A percentile compares a stretch with the other conserved stretches of the same genome.
These are phyloP conservation scores for Threskiornis aethiopicus DNA, from an alignment of 2,797 vertebrate genomes.

Conservation along the genomic window DNA sequence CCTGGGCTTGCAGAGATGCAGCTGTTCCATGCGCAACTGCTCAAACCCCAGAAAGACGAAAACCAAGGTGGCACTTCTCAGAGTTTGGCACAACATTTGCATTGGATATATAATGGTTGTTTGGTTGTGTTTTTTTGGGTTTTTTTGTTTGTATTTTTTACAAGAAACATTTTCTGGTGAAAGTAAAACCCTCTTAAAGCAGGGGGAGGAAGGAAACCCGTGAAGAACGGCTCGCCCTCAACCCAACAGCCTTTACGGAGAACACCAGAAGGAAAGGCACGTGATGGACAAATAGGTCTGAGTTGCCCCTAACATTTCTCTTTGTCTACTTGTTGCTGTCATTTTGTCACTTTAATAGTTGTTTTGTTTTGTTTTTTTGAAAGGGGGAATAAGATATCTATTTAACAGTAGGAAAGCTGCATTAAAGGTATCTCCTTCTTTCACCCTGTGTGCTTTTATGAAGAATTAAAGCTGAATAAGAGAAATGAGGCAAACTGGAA, in stretches of 20 bases:
- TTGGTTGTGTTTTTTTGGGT: not conserved
- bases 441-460: constrained; percentile 53
- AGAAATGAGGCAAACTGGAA: not conserved
- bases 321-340: constrained; percentile 53
- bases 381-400: constrained; percentile 46
- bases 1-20: constrained; percentile 83
- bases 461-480: constrained; percentile 24
- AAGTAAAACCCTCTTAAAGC: constrained; percentile 69
- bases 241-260: constrained; percentile 17
- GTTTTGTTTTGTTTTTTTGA: constrained; percentile 24
- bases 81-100: constrained; percentile 74
- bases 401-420: constrained; percentile 69
- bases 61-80: constrained; percentile 78
- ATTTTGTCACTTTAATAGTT: constrained; percentile 63
- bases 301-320: constrained; percentile 49
- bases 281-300: constrained; percentile 64
- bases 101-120: constrained; percentile 65
- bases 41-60: constrained; percentile 79
- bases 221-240: not conserved
- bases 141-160: constrained; percentile 59
- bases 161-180: constrained; percentile 79
- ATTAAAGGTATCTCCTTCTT: constrained; percentile 75
- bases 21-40: constrained; percentile 95
- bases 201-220: not conserved
- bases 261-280: constrained; percentile 53